A percentile compares a stretch with the other conserved stretches of the same genome.
Evolutionary conservation across 2,113 vertebrate genomes (phyloP).

Genomic region (Mastomys natalensis): DNA sequence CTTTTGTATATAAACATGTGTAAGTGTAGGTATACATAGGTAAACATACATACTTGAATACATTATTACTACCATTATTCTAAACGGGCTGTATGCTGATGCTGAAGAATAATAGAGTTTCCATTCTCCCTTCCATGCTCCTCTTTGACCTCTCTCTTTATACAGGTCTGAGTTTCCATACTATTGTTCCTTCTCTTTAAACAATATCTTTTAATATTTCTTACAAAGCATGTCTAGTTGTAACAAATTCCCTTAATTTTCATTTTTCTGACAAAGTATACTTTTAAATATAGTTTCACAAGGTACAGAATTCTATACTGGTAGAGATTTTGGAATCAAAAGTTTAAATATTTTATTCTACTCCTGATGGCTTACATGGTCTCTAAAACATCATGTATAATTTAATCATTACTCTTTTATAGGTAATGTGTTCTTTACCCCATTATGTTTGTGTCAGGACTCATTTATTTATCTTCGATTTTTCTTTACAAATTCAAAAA

Average conservation of each 20-base stretch:
- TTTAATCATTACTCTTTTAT: not conserved
- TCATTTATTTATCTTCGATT: not conserved
- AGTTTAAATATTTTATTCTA: not conserved
- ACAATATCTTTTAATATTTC: not conserved
- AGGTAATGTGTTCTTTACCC: not conserved
- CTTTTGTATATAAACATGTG: not conserved
- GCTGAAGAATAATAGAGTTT: not conserved
- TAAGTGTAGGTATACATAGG: not conserved
- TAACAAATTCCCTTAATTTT: not conserved
- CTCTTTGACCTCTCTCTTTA: not conserved
- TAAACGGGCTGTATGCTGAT: not conserved
- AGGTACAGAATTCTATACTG: not conserved
- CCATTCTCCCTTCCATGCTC: not conserved
- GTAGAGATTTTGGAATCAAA: not conserved
- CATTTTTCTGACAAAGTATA: not conserved
- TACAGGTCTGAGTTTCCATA: not conserved
- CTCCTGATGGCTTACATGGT: not conserved
- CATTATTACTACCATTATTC: not conserved
- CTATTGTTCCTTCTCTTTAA: not conserved
- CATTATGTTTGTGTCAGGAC: not conserved
- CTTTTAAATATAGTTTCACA: not conserved
- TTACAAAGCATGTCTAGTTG: not conserved
- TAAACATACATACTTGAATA: not conserved
- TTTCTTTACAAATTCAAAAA: not conserved
- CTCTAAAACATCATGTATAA: not conserved